A percentile compares a stretch with the other conserved stretches of the same genome.
Evolutionary conservation across 2,113 vertebrate species (phyloP).

Genomic region (Ammodytes marinus): DNA sequence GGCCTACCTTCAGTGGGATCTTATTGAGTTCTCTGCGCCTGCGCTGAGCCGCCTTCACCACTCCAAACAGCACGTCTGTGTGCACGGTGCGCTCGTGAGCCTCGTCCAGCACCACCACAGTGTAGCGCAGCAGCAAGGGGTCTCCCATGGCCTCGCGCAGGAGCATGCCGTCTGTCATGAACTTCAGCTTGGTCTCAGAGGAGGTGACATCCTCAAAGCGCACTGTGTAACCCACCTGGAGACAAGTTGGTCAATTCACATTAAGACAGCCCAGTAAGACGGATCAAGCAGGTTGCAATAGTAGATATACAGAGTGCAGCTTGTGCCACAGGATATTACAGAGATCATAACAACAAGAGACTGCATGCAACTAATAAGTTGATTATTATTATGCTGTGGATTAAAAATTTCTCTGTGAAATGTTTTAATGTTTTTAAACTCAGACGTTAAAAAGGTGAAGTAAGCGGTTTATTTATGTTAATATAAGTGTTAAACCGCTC

Average conservation of each 20-base stretch:
- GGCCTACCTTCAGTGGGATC: conserved; percentile 88
- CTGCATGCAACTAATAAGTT: too few species aligned
- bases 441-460: too few species aligned
- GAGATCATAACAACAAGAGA: too few species aligned
- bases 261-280: neutral
- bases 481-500: too few species aligned
- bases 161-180: conserved; percentile 97
- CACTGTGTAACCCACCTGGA: conserved; percentile 94
- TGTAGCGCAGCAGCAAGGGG: conserved; percentile 91
- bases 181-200: conserved; percentile 91
- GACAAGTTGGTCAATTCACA: neutral
- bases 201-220: conserved; percentile 95
- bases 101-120: conserved; percentile 93
- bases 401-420: too few species aligned
- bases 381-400: too few species aligned
- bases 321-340: too few species aligned
- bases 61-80: conserved; percentile 95
- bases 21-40: conserved; percentile 89
- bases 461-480: too few species aligned
- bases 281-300: too few species aligned
- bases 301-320: too few species aligned
- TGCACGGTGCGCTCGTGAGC: conserved; percentile 96
- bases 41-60: conserved; percentile 92
- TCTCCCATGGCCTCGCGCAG: conserved; percentile 94
- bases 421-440: too few species aligned